phyloP scores from a whole-genome alignment of 2,797 vertebrate species.

The Carcharodon carcharias region DNA sequence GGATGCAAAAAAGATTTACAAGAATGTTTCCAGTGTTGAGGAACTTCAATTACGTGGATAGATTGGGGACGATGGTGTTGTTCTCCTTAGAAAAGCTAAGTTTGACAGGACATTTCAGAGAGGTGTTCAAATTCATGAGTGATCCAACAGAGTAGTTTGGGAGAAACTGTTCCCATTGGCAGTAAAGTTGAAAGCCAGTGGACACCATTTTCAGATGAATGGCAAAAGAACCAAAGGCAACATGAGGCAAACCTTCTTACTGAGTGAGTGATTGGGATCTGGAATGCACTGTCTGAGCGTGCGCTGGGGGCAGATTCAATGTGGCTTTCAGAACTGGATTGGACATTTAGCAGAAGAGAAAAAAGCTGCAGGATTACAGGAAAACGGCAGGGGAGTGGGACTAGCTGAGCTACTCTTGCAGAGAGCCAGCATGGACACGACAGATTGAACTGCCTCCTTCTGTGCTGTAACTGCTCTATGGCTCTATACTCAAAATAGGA shows the following conservation, averaged over 20 bases:
- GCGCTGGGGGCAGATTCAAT: neutral
- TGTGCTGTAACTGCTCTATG: neutral
- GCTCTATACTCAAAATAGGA: neutral
- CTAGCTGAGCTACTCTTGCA: neutral
- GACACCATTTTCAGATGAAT: neutral
- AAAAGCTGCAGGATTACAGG: neutral
- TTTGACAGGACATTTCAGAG: neutral
- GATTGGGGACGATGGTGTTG: no score
- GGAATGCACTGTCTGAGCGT: neutral
- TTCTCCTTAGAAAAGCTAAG: neutral
- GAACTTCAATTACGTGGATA: no score
- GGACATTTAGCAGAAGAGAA: neutral
- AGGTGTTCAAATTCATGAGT: no score
- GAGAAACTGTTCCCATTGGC: no score
- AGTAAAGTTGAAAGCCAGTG: no score
- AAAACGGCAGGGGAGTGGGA: neutral
- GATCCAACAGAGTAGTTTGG: no score
- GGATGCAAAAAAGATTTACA: neutral
- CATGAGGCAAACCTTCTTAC: neutral
- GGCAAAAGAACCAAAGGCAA: neutral
- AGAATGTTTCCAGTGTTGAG: neutral
- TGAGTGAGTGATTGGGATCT: neutral
- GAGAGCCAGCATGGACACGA: neutral
- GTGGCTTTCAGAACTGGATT: neutral
- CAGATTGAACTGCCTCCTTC: neutral